Base-by-base conservation (phyloP, 1,140 invertebrate species). In the Brachionus asplanchnoidis region DNA sequence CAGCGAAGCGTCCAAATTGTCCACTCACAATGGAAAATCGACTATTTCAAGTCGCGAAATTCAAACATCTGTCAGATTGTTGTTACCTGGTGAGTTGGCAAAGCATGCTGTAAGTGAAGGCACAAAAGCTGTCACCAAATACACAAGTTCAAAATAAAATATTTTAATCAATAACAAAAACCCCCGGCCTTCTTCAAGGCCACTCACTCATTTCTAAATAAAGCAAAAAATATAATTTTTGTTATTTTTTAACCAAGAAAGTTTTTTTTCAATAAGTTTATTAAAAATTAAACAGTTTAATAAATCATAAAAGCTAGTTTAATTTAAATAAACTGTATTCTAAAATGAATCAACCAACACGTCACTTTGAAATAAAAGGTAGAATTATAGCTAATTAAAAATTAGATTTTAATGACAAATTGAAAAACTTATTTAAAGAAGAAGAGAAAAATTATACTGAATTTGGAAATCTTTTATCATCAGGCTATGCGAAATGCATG, bases 21-120 rank as follows among this genome's bases (percentile, higher is more conserved):
- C 92, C 11, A 92, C 93, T 85, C 93, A 93, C 89, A 94, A 93
- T 89, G 94, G 94, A 88, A 88, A 91, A 2, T 92, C 92, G 6
- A 90, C 89, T 66, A 92, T 92, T 86, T 92, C 91, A 20, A 90
- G 88, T 85, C 88, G 91, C 84, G 92, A 93, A 87, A 92, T 93
- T 75, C 92, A 93, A 86, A 92, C 92, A 12, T 91, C 92, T 77
- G 92, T 92, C 28, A 88, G 92, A 44, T 89, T 93, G 4, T 87
- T 93, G 20, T 87, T 93, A 40, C 92, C 92, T 23, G 92, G 92
- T 84, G 92, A 93, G 1, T 36, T 36, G 86, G 91, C 91, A 79
- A 92, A 92, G 85, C 92, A 92, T 87, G 92, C 92, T 36, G 91
- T 92, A 0, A 90, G 88, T 60, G 92, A 92, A 87, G 91, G 92